A percentile compares a stretch with the other conserved stretches of the same genome.
These are phyloP conservation scores for Semnornis frantzii DNA, from an alignment of 2,113 vertebrate genomes.

Conservation along the genomic window DNA sequence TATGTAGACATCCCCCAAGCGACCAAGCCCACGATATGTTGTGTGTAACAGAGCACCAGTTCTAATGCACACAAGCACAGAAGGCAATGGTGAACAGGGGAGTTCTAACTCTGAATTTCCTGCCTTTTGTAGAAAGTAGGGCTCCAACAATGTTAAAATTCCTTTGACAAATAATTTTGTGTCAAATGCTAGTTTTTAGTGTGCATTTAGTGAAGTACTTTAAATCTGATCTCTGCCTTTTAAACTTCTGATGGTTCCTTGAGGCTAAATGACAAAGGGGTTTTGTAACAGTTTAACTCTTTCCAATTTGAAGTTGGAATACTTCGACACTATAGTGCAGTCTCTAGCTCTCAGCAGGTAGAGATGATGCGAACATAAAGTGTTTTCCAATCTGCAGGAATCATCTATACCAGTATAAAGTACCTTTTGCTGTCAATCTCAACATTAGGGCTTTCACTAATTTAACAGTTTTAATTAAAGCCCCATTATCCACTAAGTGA, in stretches of 20 bases:
- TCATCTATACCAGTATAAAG: neutral
- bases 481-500: neutral
- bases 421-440: neutral
- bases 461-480: neutral
- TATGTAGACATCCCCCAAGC: fast-evolving
- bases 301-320: neutral
- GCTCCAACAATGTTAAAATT: neutral
- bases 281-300: neutral
- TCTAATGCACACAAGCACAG: fast-evolving
- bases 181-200: neutral
- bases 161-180: neutral
- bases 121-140: neutral
- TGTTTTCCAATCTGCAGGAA: neutral
- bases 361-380: neutral
- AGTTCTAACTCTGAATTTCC: slow-evolving; percentile 15
- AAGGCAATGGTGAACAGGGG: neutral
- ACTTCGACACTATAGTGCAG: neutral
- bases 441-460: neutral
- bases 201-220: neutral
- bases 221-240: neutral
- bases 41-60: neutral
- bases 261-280: neutral
- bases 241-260: neutral
- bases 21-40: fast-evolving
- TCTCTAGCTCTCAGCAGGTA: neutral